Percentiles rank a stretch among this genome's conserved stretches.
These are phyloP conservation scores for Athetis lepigone DNA, from an alignment of 2,888 invertebrate species.

Conservation along the genomic window DNA sequence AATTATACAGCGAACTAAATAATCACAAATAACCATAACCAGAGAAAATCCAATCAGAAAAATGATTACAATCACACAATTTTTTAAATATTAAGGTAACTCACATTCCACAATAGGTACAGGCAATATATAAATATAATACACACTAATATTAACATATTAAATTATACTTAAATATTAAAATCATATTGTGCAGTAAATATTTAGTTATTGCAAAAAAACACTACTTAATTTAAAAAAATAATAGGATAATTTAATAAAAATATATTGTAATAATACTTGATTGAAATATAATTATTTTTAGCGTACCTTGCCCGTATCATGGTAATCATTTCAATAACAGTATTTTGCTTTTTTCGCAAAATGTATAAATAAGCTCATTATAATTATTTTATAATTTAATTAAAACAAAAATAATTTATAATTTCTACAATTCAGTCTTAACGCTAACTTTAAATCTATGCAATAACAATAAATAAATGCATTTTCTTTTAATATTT, in stretches of 20 bases:
- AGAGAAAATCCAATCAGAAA: not conserved
- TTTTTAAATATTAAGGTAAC: constrained; percentile 40
- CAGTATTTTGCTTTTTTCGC: constrained; percentile 23
- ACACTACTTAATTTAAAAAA: constrained; percentile 28
- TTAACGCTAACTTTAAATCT: constrained; percentile 73
- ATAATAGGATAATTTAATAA: no score
- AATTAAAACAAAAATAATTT: constrained; percentile 58
- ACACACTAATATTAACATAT: constrained; percentile 13
- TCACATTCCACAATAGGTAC: constrained; percentile 44
- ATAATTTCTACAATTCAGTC: constrained; percentile 71
- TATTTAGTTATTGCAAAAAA: constrained; percentile 18
- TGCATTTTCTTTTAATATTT: constrained; percentile 74
- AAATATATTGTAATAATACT: constrained; percentile 22
- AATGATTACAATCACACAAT: not conserved
- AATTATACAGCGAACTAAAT: not conserved
- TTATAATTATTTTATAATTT: constrained; percentile 35
- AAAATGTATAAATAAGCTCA: constrained; percentile 43
- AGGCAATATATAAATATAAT: constrained; percentile 35
- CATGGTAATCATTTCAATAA: constrained; percentile 48
- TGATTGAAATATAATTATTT: constrained; percentile 12
- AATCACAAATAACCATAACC: not conserved
- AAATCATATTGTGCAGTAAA: constrained; percentile 1
- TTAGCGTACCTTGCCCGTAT: constrained; percentile 44
- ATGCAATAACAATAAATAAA: constrained; percentile 81
- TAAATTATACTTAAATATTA: constrained; percentile 2